phyloP scores from a whole-genome alignment of 37 sponge, comb jelly and placozoan species.

The Eunapius fragilis region DNA sequence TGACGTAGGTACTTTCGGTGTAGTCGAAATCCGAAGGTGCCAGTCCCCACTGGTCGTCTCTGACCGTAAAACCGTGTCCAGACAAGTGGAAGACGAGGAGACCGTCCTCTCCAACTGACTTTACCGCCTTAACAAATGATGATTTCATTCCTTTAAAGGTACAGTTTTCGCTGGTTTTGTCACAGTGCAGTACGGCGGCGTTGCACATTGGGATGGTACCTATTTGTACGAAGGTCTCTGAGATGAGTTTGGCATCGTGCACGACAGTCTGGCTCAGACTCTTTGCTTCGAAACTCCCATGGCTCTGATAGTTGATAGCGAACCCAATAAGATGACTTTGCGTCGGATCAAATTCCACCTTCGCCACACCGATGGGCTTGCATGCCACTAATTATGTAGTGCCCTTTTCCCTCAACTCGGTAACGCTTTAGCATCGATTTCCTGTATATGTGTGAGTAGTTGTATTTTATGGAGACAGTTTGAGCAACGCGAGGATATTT shows the following conservation, averaged over 20 bases:
- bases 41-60: conserved; percentile 11
- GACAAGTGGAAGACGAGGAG: conserved; percentile 66
- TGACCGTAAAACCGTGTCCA: conserved; percentile 61
- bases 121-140: conserved; percentile 44
- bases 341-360: conserved; percentile 44
- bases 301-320: conserved; percentile 59
- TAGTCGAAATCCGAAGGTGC: conserved; percentile 22
- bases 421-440: too few species aligned
- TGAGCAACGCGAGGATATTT: too few species aligned
- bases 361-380: background rate
- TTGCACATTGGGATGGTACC: conserved; percentile 24
- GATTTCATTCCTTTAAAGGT: conserved; percentile 47
- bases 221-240: background rate
- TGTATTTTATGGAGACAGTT: too few species aligned
- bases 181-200: background rate
- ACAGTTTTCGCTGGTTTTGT: conserved; percentile 24
- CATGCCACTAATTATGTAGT: background rate
- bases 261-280: conserved; percentile 8
- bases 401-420: too few species aligned
- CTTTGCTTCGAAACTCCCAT: conserved; percentile 20
- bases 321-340: conserved; percentile 57
- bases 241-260: conserved; percentile 30
- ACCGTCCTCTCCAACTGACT: conserved; percentile 45
- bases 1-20: conserved; percentile 5
- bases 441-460: too few species aligned